phyloP scores from a whole-genome alignment of 2,797 vertebrate species.

The Rhinogobio ventralis region DNA sequence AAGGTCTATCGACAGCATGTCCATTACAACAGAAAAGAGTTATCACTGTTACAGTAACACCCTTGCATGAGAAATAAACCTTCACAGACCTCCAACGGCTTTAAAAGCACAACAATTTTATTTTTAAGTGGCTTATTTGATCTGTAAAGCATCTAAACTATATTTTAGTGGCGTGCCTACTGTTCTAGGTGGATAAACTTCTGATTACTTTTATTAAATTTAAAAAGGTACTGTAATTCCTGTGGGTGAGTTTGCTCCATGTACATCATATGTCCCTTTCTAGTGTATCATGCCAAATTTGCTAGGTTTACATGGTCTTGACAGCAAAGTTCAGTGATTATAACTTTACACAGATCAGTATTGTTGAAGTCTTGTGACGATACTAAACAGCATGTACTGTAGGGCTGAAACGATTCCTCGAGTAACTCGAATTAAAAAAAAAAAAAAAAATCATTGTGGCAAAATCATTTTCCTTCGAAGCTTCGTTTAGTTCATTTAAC shows the following conservation, averaged over 20 bases:
- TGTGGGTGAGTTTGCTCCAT: neutral
- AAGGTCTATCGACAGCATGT: neutral
- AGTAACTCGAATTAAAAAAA: no score
- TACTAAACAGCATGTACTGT: no score
- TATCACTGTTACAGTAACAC: neutral
- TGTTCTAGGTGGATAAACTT: neutral
- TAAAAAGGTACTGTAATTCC: neutral
- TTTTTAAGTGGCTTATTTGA: neutral
- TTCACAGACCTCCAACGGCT: neutral
- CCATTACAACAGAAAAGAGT: neutral
- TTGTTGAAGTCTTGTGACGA: neutral
- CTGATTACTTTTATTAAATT: neutral
- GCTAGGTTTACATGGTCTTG: neutral
- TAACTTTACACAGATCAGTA: neutral
- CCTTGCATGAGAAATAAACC: neutral
- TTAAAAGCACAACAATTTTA: neutral
- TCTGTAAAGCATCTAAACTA: neutral
- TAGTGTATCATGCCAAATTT: neutral
- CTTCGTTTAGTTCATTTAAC: no score
- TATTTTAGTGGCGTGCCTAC: no score
- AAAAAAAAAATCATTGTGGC: no score
- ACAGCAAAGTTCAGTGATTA: neutral
- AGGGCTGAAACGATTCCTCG: no score
- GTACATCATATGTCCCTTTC: neutral
- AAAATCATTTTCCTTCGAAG: no score